Evolutionary conservation across 2,113 vertebrate species (phyloP).

Genomic region (Spheniscus mendiculus): DNA sequence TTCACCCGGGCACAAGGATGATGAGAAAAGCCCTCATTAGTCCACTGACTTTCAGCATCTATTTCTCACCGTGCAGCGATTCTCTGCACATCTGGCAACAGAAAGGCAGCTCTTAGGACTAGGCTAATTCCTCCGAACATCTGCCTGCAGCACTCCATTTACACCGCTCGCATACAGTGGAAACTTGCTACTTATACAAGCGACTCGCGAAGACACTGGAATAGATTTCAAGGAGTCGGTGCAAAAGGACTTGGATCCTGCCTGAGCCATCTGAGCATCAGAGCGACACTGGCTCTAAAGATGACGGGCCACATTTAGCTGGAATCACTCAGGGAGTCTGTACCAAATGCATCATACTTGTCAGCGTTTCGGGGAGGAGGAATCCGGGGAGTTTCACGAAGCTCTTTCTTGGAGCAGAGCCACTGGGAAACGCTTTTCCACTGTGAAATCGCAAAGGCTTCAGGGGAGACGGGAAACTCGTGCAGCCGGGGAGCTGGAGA

Average conservation of each 20-base stretch:
- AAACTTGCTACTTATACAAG: neutral
- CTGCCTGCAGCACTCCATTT: neutral
- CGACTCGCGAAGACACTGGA: neutral
- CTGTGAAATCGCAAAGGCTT: neutral
- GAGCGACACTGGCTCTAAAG: neutral
- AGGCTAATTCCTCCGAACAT: neutral
- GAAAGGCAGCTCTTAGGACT: neutral
- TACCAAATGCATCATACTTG: neutral
- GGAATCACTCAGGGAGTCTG: neutral
- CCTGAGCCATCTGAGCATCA: neutral
- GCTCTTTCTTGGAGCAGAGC: neutral
- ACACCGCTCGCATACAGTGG: accelerated
- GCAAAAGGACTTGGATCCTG: neutral
- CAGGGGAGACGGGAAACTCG: neutral
- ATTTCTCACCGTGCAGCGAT: neutral
- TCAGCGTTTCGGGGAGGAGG: neutral
- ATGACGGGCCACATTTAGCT: neutral
- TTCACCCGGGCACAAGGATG: neutral
- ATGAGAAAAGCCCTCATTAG: accelerated
- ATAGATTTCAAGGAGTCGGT: neutral
- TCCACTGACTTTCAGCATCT: neutral
- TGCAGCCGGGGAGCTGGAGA: neutral
- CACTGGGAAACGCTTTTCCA: neutral
- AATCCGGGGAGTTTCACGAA: neutral
- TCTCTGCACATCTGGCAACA: neutral